Evolutionary conservation across 2,113 vertebrate genomes (phyloP).

Genomic region (Stegastes partitus): DNA sequence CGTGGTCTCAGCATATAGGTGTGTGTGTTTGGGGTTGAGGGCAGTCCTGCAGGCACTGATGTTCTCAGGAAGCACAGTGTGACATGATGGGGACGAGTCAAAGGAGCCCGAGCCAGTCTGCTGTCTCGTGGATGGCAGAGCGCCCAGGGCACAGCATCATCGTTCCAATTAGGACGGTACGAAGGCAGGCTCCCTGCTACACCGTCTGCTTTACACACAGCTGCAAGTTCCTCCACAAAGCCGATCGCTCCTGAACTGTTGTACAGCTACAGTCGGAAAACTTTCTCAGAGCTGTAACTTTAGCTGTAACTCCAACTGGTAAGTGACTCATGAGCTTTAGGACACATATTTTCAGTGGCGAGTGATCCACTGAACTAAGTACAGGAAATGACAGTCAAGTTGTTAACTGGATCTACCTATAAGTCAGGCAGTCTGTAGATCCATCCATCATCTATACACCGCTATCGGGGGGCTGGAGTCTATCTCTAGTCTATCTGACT

Average conservation of each 20-base stretch:
- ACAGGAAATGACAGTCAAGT: no score
- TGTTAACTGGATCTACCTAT: no score
- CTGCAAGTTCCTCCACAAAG: slow-evolving; percentile 26
- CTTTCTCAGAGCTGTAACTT: slow-evolving; percentile 13
- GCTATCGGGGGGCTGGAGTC: no score
- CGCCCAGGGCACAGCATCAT: slow-evolving; percentile 50
- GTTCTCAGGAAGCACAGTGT: slow-evolving; percentile 40
- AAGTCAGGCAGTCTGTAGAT: no score
- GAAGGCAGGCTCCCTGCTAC: slow-evolving; percentile 16
- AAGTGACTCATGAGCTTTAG: background rate
- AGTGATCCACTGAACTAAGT: background rate
- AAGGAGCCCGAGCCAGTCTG: slow-evolving; percentile 23
- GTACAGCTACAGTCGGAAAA: slow-evolving; percentile 20
- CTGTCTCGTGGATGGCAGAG: slow-evolving; percentile 33
- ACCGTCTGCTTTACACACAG: slow-evolving; percentile 18
- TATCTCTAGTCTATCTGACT: no score
- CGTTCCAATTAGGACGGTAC: slow-evolving; percentile 65
- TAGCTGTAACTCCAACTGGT: slow-evolving; percentile 2
- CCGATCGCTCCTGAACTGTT: slow-evolving; percentile 1
- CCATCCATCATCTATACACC: no score
- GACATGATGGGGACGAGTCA: slow-evolving; percentile 48
- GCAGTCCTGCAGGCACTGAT: slow-evolving; percentile 36
- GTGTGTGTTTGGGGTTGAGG: slow-evolving; percentile 20
- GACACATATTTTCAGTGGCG: background rate
- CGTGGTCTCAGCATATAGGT: background rate